These are phyloP conservation scores for Amphibalanus amphitrite DNA, from an alignment of 1,140 invertebrate species.

Conservation along the genomic window DNA sequence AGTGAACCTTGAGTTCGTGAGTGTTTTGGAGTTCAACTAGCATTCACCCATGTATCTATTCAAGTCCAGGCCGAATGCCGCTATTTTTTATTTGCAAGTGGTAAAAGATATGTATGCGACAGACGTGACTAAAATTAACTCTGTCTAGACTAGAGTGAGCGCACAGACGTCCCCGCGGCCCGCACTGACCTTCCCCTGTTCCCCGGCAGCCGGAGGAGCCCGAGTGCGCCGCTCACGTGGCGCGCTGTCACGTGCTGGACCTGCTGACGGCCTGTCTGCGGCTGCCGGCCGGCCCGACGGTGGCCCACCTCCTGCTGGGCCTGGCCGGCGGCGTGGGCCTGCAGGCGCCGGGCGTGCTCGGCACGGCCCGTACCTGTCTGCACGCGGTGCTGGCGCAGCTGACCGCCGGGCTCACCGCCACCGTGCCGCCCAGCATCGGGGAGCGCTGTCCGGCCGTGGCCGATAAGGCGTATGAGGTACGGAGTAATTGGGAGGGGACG, in stretches of 20 bases:
- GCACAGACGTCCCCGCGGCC: too few species aligned
- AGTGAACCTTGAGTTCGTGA: too few species aligned
- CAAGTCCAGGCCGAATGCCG: too few species aligned
- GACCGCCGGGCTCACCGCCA: slow-evolving; percentile 39
- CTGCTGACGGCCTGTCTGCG: background rate
- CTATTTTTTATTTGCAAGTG: too few species aligned
- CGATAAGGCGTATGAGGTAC: background rate
- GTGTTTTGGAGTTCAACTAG: too few species aligned
- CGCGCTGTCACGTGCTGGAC: background rate
- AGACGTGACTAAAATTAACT: too few species aligned
- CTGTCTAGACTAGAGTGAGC: too few species aligned
- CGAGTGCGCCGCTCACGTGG: background rate
- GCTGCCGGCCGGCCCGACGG: background rate
- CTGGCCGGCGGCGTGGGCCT: slow-evolving; percentile 20
- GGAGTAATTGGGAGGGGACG: too few species aligned
- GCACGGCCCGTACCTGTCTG: slow-evolving; percentile 60
- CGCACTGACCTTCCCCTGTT: too few species aligned
- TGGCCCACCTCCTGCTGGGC: slow-evolving; percentile 3
- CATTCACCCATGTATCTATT: too few species aligned
- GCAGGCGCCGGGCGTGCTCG: slow-evolving; percentile 39
- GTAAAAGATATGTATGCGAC: too few species aligned
- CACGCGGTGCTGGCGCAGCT: slow-evolving; percentile 61
- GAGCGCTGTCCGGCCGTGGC: slow-evolving; percentile 18
- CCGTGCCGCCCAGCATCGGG: slow-evolving; percentile 34
- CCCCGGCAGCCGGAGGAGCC: background rate